Percentiles rank a stretch among this genome's conserved stretches.
phyloP scores from a whole-genome alignment of 2,113 vertebrate species.

The Paracanthobrama guichenoti region DNA sequence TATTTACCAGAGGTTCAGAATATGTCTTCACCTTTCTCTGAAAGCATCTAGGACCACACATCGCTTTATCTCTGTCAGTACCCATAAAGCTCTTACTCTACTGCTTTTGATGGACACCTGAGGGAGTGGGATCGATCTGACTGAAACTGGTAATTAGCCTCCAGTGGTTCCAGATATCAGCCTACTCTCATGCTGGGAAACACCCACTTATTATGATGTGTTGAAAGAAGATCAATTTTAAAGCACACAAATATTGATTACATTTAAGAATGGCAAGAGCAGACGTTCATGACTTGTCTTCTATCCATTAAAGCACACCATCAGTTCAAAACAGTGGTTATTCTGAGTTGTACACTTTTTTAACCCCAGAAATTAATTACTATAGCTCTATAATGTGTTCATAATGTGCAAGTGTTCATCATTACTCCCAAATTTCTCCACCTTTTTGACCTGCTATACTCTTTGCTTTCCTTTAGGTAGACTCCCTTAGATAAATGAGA shows the following conservation, averaged over 20 bases:
- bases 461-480: conserved; percentile 1
- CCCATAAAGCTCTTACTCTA: not conserved
- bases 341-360: not conserved
- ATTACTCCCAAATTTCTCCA: not conserved
- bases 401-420: not conserved
- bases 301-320: not conserved
- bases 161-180: conserved; percentile 12
- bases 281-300: not conserved
- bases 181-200: conserved; percentile 8
- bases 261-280: not conserved
- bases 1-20: not conserved
- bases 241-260: conserved; percentile 19
- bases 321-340: not conserved
- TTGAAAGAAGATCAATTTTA: conserved; percentile 20
- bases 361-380: not conserved
- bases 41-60: not conserved
- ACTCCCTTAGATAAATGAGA: conserved; percentile 1
- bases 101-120: conserved; percentile 6
- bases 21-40: not conserved
- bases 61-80: not conserved
- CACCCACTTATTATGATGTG: conserved; percentile 23
- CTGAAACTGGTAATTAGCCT: conserved; percentile 34
- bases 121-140: not conserved
- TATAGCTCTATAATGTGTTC: not conserved
- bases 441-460: not conserved